Evolutionary conservation across 2,113 vertebrate species (phyloP).

Genomic region (Bothrops jararaca): DNA sequence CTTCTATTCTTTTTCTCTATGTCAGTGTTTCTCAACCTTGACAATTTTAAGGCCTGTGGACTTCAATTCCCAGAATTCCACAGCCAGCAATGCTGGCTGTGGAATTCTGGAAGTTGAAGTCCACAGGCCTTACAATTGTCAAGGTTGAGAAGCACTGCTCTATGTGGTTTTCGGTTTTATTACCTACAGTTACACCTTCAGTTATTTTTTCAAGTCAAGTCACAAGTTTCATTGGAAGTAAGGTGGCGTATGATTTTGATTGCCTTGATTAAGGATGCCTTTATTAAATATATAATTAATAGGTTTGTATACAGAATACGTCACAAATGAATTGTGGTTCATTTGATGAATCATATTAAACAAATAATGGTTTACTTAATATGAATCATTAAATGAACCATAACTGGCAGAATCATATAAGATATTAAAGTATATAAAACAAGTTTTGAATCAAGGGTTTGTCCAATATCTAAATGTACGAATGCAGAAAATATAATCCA

Average conservation of each 20-base stretch:
- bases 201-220: not conserved
- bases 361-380: not conserved
- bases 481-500: not conserved
- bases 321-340: not conserved
- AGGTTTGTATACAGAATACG: not conserved
- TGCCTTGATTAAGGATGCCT: not conserved
- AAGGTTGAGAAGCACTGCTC: no score
- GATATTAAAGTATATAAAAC: not conserved
- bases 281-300: not conserved
- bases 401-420: not conserved
- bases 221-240: not conserved
- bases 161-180: not conserved
- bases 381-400: not conserved
- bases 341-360: not conserved
- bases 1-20: not conserved
- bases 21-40: no score
- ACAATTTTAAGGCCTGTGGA: no score
- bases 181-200: not conserved
- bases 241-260: not conserved
- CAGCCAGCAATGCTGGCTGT: no score
- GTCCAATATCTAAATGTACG: not conserved
- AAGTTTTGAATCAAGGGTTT: not conserved
- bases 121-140: no score
- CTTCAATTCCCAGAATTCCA: no score
- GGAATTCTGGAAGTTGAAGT: no score